Evolutionary conservation across 2,113 vertebrate species (phyloP).

Genomic region (Heterotilapia buettikoferi): DNA sequence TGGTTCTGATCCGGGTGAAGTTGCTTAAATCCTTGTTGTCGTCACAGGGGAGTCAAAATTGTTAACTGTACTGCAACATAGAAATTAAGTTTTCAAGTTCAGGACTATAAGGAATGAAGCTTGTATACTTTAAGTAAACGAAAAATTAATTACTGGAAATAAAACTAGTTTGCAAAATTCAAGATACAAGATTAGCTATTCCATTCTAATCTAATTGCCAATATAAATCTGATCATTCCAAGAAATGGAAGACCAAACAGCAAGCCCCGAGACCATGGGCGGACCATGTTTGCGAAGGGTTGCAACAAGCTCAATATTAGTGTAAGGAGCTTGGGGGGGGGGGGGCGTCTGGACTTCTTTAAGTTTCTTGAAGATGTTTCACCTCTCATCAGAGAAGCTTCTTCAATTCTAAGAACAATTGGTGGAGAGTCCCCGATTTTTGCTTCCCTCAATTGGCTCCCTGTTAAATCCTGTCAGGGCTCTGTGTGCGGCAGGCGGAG

Average conservation of each 20-base stretch:
- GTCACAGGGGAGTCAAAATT: neutral
- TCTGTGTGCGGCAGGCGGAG: too few relatives aligned
- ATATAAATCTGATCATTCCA: neutral
- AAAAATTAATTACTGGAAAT: fast-evolving
- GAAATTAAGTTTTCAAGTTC: neutral
- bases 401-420: too few relatives aligned
- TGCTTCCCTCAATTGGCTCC: too few relatives aligned
- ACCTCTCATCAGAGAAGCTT: too few relatives aligned
- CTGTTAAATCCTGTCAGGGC: too few relatives aligned
- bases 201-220: neutral
- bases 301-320: neutral
- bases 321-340: too few relatives aligned
- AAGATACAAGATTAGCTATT: fast-evolving
- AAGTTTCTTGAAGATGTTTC: too few relatives aligned
- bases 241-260: neutral
- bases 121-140: neutral
- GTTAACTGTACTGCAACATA: neutral
- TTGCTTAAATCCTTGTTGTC: neutral
- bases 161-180: fast-evolving
- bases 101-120: fast-evolving
- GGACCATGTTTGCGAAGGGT: fast-evolving
- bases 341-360: too few relatives aligned
- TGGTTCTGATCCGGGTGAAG: fast-evolving
- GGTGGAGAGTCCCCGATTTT: too few relatives aligned
- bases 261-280: neutral